A percentile compares a stretch with the other conserved stretches of the same genome.
These are phyloP conservation scores for Eupithecia pulchellata DNA, from an alignment of 2,888 invertebrate species.

Conservation along the genomic window DNA sequence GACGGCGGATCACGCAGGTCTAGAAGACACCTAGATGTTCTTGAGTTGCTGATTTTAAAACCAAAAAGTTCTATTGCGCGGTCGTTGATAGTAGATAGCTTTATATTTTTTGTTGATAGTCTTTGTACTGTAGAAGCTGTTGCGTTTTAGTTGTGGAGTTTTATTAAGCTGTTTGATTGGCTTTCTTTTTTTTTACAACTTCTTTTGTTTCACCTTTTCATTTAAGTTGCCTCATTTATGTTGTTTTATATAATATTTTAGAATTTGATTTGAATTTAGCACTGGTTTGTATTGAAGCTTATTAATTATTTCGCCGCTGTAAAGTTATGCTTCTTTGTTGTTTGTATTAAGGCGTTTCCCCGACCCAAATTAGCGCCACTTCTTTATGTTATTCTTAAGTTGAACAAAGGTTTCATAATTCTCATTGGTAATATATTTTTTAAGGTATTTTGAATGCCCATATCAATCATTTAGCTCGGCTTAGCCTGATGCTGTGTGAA, in stretches of 20 bases:
- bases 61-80: neutral
- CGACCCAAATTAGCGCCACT: too few relatives aligned
- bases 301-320: neutral
- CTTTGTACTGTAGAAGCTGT: neutral
- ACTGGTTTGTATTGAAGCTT: neutral
- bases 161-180: neutral
- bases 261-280: neutral
- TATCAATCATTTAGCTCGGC: too few relatives aligned
- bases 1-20: too few relatives aligned
- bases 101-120: neutral
- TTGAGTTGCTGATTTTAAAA: neutral
- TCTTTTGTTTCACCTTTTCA: neutral
- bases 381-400: too few relatives aligned
- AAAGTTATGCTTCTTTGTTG: neutral
- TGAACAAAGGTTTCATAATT: too few relatives aligned
- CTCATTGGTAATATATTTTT: too few relatives aligned
- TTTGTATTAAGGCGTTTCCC: too few relatives aligned
- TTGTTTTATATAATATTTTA: neutral
- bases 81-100: neutral
- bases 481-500: too few relatives aligned
- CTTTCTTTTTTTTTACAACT: neutral
- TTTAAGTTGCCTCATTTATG: neutral
- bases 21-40: too few relatives aligned
- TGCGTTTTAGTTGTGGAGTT: neutral
- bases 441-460: too few relatives aligned